Evolutionary conservation across 1,140 invertebrate genomes (phyloP).

Genomic region (Cyrtorhinus lividipennis): DNA sequence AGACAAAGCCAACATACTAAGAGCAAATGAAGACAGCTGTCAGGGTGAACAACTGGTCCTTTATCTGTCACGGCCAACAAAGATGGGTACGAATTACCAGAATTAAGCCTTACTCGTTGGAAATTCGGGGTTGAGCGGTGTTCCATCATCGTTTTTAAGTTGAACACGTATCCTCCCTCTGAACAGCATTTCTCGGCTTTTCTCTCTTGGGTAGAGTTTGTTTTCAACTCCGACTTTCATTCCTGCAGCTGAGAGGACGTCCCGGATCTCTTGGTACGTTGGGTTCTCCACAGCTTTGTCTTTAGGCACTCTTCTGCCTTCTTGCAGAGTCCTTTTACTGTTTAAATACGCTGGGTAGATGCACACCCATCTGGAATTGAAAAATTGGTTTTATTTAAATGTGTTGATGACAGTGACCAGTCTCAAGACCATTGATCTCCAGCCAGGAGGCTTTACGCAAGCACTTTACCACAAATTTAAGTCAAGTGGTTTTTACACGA

Average conservation of each 20-base stretch:
- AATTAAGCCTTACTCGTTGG: conserved; percentile 40
- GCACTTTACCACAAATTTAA: conserved; percentile 3
- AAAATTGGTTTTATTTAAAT: not conserved
- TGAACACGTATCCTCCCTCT: conserved; percentile 83
- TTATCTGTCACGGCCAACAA: too few species aligned
- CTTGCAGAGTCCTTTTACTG: conserved; percentile 74
- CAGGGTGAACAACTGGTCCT: too few species aligned
- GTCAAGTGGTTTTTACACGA: not conserved
- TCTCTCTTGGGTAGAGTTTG: conserved; percentile 83
- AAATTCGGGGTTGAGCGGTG: conserved; percentile 55
- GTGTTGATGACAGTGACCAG: not conserved
- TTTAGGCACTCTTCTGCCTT: conserved; percentile 73
- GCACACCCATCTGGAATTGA: conserved; percentile 81
- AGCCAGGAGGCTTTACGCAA: not conserved
- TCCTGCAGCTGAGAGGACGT: conserved; percentile 69
- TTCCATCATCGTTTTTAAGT: conserved; percentile 82
- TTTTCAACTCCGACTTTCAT: conserved; percentile 83
- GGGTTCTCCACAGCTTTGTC: conserved; percentile 86
- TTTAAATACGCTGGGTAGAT: conserved; percentile 96
- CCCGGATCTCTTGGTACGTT: conserved; percentile 80
- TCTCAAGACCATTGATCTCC: not conserved
- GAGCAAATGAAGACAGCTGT: too few species aligned
- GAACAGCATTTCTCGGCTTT: conserved; percentile 55
- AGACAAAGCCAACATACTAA: too few species aligned
- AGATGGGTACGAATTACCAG: not conserved